Evolutionary conservation across 1,140 invertebrate species (phyloP), one percentile per base, ranked within the genome.

Genomic region (Achatina immaculata): DNA sequence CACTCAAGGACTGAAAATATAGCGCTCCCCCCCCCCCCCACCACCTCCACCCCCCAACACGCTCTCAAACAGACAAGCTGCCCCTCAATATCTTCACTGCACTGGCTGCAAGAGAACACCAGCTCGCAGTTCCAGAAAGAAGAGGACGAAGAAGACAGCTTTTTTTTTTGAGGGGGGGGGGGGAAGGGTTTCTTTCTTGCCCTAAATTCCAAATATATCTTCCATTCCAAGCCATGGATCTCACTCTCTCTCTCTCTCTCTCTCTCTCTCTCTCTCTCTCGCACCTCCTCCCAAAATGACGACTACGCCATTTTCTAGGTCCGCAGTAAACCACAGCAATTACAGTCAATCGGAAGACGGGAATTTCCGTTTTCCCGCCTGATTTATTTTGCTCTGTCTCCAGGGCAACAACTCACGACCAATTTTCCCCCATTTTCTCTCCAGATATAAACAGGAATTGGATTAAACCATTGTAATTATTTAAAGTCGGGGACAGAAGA

Each of bases 321-420:
- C 69, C 45, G 28, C 72, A 24, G 72, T 75, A 75, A 75, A 75
- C 72, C 51, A 34, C 55, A 58, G 45, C 72, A 51, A 75, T 75
- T 75, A 75, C 72, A 75, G 72, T 45, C 72, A 75, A 75, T 75
- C 72, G 72, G 72, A 75, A 75, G 72, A 58, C 24, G 48, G n/a
- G 72, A 75, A 75, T 75, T 75, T 75, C 72, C 72, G 72, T 75
- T 75, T n/a, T 43, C 72, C 72, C 40, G 43, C n/a, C 34, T 75
- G 72, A 75, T 75, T 65, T 43, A 66, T 68, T 45, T 66, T 36
- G 42, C 42, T 0, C 40, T 78, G 76, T 68, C 40, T 4, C 11
- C 19, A n/a, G 76, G n/a, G 58, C n/a, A 78, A 66, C 38, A 31
- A 78, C 75, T 78, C 55, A 66, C 72, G 72, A 1, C 42, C 38